Percentiles rank a stretch among this genome's conserved stretches.
Evolutionary conservation across 2,113 vertebrate species (phyloP).

Genomic region (Glaucidium brasilianum): DNA sequence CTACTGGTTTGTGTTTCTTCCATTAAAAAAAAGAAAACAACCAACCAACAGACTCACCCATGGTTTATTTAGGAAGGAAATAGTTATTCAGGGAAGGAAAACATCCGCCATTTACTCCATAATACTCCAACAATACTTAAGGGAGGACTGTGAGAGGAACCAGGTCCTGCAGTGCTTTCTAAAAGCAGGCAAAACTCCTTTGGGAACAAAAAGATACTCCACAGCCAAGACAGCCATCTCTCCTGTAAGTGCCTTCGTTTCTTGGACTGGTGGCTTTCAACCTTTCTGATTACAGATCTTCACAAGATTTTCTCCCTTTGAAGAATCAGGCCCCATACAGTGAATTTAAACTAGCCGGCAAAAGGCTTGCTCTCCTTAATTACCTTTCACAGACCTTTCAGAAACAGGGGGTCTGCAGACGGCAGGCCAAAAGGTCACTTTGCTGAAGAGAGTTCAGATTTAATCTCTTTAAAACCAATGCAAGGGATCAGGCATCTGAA

Average conservation of each 20-base stretch:
- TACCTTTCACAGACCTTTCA: not conserved
- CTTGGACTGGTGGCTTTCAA: not conserved
- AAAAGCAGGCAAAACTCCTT: not conserved
- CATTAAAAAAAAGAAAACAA: not conserved
- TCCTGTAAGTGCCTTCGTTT: not conserved
- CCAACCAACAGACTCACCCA: not conserved
- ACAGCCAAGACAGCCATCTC: not conserved
- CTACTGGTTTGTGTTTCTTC: not conserved
- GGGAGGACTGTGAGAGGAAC: not conserved
- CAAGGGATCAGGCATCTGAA: not conserved
- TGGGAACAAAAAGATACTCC: not conserved
- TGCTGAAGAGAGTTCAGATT: not conserved
- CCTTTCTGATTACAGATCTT: not conserved
- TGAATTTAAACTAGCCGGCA: not conserved
- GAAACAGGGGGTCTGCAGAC: not conserved
- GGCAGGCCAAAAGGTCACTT: not conserved
- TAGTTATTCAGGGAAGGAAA: conserved; percentile 24
- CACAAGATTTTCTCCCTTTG: not conserved
- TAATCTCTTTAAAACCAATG: not conserved
- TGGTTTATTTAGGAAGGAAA: conserved; percentile 39
- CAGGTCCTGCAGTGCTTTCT: not conserved
- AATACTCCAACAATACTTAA: not conserved
- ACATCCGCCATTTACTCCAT: not conserved
- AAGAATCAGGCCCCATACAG: not conserved
- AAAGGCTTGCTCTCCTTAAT: not conserved